Evolutionary conservation across 2,113 vertebrate genomes (phyloP).

Genomic region (Paramisgurnus dabryanus): DNA sequence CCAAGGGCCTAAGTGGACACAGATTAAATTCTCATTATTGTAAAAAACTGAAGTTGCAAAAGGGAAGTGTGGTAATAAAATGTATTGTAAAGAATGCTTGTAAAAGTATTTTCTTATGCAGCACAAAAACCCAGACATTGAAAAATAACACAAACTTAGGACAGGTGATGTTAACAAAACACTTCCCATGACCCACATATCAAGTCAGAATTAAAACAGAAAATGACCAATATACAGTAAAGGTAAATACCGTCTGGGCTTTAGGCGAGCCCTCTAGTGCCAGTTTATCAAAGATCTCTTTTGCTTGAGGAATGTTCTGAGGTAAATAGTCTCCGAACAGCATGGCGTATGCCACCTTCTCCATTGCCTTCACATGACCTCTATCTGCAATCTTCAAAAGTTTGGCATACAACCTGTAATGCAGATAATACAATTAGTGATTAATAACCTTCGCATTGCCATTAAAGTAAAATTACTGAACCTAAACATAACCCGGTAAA

Average conservation of each 20-base stretch:
- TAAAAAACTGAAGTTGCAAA: no score
- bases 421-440: background rate
- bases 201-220: background rate
- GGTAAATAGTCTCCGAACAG: slow-evolving; percentile 92
- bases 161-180: background rate
- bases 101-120: no score
- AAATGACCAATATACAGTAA: background rate
- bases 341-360: slow-evolving; percentile 93
- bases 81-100: no score
- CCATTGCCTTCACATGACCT: slow-evolving; percentile 91
- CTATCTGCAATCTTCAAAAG: slow-evolving; percentile 86
- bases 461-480: no score
- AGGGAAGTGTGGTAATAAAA: no score
- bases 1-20: slow-evolving; percentile 85
- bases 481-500: no score
- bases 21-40: slow-evolving; percentile 20
- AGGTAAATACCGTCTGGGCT: slow-evolving; percentile 85
- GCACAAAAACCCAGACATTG: no score
- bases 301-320: slow-evolving; percentile 86
- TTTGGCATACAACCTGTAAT: slow-evolving; percentile 86
- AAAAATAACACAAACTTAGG: no score
- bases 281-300: slow-evolving; percentile 90
- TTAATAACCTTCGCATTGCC: no score
- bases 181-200: background rate
- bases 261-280: slow-evolving; percentile 91